Evolutionary conservation across 2,888 invertebrate species (phyloP), one percentile per base, ranked within the genome.

Genomic region (Embidobia sp.): DNA sequence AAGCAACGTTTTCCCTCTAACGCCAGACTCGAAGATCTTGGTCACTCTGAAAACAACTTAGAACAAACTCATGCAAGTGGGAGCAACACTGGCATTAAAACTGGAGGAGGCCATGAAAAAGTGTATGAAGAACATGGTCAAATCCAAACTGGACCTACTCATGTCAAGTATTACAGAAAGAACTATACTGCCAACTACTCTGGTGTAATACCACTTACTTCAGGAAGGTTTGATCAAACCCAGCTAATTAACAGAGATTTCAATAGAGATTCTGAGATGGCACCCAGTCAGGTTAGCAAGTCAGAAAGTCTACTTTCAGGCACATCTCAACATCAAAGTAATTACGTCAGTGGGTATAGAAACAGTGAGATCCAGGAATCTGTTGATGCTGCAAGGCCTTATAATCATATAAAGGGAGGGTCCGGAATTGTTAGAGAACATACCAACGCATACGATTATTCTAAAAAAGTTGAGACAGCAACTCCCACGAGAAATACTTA

Each of bases 161-260:
- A 80, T 13, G 73, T 84, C 7, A 82, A 80, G 13, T 87, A 86
- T 44, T 87, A 85, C 31, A 84, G 80, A 10, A 84, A 83, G 49
- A 87, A 87, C 77, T 87, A 84, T 48, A 85, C 86, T 2, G 80
- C 86, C 8, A 84, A 80, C 42, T 86, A 84, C 35, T 61, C 57
- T 1, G 63, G 44, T n/a, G 27, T 44, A 7, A 10, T 57, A 2
- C 55, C 73, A 7, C 2, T 22, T 22, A 22, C 22, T 22, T 22
- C n/a, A n/a, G n/a, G n/a, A n/a, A n/a, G n/a, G n/a, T n/a, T 19
- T 10, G 35, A 16, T 7, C 48, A 64, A 10, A 10, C 35, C 10
- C 53, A 35, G 8, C 49, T 42, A 11, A 3, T 59, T 13, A 49
- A 40, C 1, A 42, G 31, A 44, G 64, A 74, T 0, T n/a, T 22